These are phyloP conservation scores for Noctua pronuba DNA, from an alignment of 2,888 invertebrate species.

Conservation along the genomic window DNA sequence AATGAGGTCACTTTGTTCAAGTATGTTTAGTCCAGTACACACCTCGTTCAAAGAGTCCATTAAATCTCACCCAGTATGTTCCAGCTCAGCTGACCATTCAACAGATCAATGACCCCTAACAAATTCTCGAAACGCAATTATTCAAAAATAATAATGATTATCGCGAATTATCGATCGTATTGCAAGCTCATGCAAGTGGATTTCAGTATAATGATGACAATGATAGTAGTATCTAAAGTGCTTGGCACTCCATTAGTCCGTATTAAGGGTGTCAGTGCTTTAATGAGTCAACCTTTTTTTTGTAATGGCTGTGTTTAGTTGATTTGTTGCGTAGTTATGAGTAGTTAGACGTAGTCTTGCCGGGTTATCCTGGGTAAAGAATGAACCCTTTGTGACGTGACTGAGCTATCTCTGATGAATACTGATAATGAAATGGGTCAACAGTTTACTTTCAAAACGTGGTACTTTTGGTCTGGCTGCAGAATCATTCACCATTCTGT, in stretches of 20 bases:
- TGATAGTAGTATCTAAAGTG: constrained; percentile 67
- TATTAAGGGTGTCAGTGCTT: constrained; percentile 13
- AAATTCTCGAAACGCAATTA: background rate
- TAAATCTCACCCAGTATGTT: background rate
- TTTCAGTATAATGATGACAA: constrained; percentile 57
- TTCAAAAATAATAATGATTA: constrained; percentile 15
- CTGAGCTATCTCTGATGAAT: background rate
- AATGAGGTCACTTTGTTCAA: constrained; percentile 14
- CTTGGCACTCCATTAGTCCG: constrained; percentile 62
- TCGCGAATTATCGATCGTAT: constrained; percentile 35
- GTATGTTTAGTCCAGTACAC: constrained; percentile 15
- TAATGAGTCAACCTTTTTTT: constrained; percentile 21
- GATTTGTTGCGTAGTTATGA: constrained; percentile 3
- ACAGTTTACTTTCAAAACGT: background rate
- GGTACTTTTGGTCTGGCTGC: background rate
- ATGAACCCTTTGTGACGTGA: background rate
- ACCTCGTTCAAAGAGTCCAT: background rate
- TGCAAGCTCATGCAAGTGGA: constrained; percentile 47
- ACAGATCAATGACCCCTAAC: constrained; percentile 6
- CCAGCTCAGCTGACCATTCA: background rate
- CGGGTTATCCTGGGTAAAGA: background rate
- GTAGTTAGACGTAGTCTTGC: background rate
- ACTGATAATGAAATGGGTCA: background rate
- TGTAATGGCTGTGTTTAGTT: background rate
- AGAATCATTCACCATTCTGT: background rate